Base-by-base conservation (phyloP, 2,113 vertebrate genomes). In the Panthera leo region DNA sequence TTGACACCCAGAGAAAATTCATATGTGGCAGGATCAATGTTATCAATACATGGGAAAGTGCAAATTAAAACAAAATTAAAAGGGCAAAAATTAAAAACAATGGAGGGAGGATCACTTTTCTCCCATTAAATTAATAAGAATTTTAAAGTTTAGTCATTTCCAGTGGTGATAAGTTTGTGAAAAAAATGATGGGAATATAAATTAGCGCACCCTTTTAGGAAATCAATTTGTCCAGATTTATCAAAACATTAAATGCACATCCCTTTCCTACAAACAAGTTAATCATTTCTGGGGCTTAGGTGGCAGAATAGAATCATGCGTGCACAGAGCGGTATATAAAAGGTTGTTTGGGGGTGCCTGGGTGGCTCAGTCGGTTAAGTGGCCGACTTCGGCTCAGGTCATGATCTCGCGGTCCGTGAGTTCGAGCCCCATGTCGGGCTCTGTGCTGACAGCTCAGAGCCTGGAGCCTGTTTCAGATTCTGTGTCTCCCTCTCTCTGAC, bases 31-130 rank as follows among this genome's bases (percentile, higher is more conserved):
- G 23, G 36, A n/a, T 85, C 36, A 2, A 42, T 73, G 48, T 48
- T 73, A 76, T 55, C 53, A 34, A 23, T 18, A 82, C 83, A 45
- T 83, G 31, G n/a, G 68, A 78, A 89, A 83, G 83, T 31, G 67
- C 75, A 90, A 93, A 94, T 86, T 71, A 89, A 96, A 84, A 75
- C 93, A 96, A 65, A 45, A 45, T 9, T 45, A 45, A 45, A 45
- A 45, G 45, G 7, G 45, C 45, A 45, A 45, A 45, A 45, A 45
- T 45, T 45, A 45, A 89, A 96, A 84, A 75, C 93, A 96, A 65
- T 10, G 71, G 23, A 34, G 5, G 5, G 42, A 75, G 25, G 39
- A 53, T 93, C 86, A 39, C 91, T 89, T 91, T 96, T 71, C 48
- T 71, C n/a, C 55, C 78, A 75, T 70, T 88, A 94, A 86, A 89